Percentiles rank a stretch among this genome's conserved stretches.
phyloP scores from a whole-genome alignment of 2,888 invertebrate species.

The Pandemis heparana region DNA sequence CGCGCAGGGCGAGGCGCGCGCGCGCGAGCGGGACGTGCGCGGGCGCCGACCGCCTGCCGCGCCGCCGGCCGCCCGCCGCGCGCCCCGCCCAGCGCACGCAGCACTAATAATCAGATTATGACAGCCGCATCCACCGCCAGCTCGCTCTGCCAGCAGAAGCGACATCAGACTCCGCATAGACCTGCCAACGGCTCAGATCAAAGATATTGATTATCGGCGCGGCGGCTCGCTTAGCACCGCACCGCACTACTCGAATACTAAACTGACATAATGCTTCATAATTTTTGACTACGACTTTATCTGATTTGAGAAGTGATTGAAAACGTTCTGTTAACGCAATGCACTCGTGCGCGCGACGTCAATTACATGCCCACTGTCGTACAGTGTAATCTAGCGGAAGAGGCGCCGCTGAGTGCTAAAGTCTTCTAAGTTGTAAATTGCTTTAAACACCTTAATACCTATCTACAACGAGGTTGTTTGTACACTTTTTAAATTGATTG shows the following conservation, averaged over 20 bases:
- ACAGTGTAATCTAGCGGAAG: conserved; percentile 24
- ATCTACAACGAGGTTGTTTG: conserved; percentile 69
- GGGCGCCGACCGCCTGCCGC: conserved; percentile 83
- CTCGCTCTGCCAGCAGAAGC: conserved; percentile 64
- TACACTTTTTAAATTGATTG: conserved; percentile 71
- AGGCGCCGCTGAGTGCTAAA: conserved; percentile 39
- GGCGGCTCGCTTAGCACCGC: conserved; percentile 36
- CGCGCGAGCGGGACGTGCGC: conserved; percentile 70
- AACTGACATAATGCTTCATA: conserved; percentile 60
- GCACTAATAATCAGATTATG: conserved; percentile 84
- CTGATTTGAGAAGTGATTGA: conserved; percentile 38
- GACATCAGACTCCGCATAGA: conserved; percentile 56
- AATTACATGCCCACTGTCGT: conserved; percentile 20
- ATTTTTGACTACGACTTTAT: conserved; percentile 43
- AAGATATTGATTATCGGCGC: conserved; percentile 39
- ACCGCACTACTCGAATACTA: conserved; percentile 40
- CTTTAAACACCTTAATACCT: conserved; percentile 62
- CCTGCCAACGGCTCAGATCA: conserved; percentile 44
- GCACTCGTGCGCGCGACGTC: conserved; percentile 35
- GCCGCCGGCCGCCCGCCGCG: conserved; percentile 78
- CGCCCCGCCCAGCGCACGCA: conserved; percentile 78
- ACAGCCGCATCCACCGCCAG: conserved; percentile 75
- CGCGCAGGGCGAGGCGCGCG: conserved; percentile 44
- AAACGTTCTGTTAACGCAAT: conserved; percentile 32
- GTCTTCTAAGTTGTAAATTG: conserved; percentile 51